Evolutionary conservation across 2,113 vertebrate genomes (phyloP), one percentile per base, ranked within the genome.

Genomic region (Mustelus asterias): DNA sequence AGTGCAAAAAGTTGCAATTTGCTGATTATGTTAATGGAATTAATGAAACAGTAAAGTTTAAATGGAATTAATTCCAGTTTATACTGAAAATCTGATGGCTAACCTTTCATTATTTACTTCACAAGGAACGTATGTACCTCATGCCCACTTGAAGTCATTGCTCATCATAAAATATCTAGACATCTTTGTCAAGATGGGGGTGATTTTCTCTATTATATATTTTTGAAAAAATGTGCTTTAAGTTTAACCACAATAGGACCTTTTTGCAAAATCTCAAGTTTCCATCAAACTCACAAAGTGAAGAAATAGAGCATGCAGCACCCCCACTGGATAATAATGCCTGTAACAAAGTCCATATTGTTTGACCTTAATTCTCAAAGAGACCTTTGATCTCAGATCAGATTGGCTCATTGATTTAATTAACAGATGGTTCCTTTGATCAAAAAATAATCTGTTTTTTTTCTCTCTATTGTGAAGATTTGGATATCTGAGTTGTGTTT

Each of bases 301-400:
- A 16, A 93, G 20, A 65, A 93, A 22, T n/a, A 93, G 33, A 93
- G 60, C 16, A 93, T 37, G n/a, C 60, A 65, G 89, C 60, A 67
- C n/a, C 60, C 63, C 60, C 60, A 67, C 65, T 93, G 37, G 60
- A 93, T 93, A 65, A 65, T 37, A 65, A 0, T 22, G 60, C 14
- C 89, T 63, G 60, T 65, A 93, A 93, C 89, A 93, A 93, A 65
- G 89, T 65, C 58, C 60, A 93, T 93, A 93, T 93, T 93, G 89
- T 92, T 65, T 93, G 89, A n/a, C 89, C 89, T 93, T 65, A 93
- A 93, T 93, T 60, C n/a, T 93, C 60, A 93, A 93, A 93, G 60
- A 37, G 89, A 65, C 89, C 89, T 93, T 93, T 93, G 89, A 93
- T 93, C 89, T 93, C 89, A 93, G 89, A 93, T 93, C 89, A 93